A percentile compares a stretch with the other conserved stretches of the same genome.
Evolutionary conservation across 2,797 vertebrate species (phyloP).

Genomic region (Sebastes nivosus): DNA sequence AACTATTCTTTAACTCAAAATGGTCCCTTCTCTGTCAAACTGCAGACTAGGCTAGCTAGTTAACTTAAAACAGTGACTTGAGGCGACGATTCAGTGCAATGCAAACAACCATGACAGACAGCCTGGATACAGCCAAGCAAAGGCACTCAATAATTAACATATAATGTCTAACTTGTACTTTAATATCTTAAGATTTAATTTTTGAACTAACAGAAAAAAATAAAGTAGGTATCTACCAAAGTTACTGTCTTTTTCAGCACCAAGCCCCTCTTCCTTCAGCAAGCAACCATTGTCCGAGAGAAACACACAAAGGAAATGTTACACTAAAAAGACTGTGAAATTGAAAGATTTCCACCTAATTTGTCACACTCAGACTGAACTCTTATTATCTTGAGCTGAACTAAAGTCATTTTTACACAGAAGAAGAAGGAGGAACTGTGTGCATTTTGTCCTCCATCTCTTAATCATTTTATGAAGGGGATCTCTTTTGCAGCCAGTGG

Average conservation of each 20-base stretch:
- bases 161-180: not conserved
- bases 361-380: not conserved
- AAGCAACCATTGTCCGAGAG: not conserved
- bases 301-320: not conserved
- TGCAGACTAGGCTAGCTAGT: too few species aligned
- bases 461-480: not conserved
- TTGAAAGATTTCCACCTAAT: not conserved
- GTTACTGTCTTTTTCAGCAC: not conserved
- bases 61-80: too few species aligned
- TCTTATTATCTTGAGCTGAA: not conserved
- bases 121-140: not conserved
- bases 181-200: not conserved
- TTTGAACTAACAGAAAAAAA: not conserved
- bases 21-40: too few species aligned
- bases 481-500: not conserved
- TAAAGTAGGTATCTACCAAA: not conserved
- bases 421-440: not conserved
- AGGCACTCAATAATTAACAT: not conserved
- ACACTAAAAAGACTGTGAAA: not conserved
- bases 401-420: not conserved
- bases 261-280: not conserved
- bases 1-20: too few species aligned
- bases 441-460: not conserved
- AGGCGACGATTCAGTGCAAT: conserved; percentile 46
- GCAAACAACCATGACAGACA: conserved; percentile 49